phyloP scores from a whole-genome alignment of 1,140 invertebrate genomes.

The Drosophila nannoptera region DNA sequence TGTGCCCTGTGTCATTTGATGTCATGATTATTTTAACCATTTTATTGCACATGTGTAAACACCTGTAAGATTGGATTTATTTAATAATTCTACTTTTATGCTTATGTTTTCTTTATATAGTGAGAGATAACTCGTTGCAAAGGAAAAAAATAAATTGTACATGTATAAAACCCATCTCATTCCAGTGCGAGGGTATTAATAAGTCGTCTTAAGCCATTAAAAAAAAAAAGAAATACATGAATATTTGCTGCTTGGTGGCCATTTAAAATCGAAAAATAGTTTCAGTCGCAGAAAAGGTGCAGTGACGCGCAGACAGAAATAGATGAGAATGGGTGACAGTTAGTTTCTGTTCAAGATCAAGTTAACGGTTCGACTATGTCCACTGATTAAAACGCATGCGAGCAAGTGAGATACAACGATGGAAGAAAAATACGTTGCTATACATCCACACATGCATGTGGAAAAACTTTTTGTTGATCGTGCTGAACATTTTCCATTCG shows the following conservation, averaged over 20 bases:
- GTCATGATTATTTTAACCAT: background rate
- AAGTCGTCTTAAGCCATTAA: background rate
- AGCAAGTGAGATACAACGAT: slow-evolving; percentile 47
- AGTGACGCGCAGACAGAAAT: slow-evolving; percentile 33
- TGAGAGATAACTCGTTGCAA: background rate
- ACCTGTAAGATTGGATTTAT: background rate
- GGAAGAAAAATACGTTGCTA: slow-evolving; percentile 45
- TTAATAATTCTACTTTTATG: background rate
- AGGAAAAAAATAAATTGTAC: background rate
- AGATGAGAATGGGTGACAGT: slow-evolving; percentile 20
- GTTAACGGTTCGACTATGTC: slow-evolving; percentile 61
- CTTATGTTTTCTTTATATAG: too few species aligned
- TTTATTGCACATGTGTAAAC: slow-evolving; percentile 7
- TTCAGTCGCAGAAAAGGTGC: slow-evolving; percentile 60
- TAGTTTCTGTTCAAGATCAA: slow-evolving; percentile 57
- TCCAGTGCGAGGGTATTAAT: slow-evolving; percentile 27
- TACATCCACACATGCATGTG: slow-evolving; percentile 17
- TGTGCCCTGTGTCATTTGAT: slow-evolving; percentile 4
- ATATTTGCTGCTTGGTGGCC: slow-evolving; percentile 59
- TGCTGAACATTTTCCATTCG: slow-evolving; percentile 49
- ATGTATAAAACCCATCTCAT: background rate
- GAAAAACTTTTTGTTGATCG: slow-evolving; percentile 32
- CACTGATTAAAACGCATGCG: slow-evolving; percentile 32
- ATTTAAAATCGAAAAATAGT: slow-evolving; percentile 45
- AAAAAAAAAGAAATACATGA: slow-evolving; percentile 59